Evolutionary conservation across 2,888 invertebrate genomes (phyloP).

Genomic region (Noctua comes): DNA sequence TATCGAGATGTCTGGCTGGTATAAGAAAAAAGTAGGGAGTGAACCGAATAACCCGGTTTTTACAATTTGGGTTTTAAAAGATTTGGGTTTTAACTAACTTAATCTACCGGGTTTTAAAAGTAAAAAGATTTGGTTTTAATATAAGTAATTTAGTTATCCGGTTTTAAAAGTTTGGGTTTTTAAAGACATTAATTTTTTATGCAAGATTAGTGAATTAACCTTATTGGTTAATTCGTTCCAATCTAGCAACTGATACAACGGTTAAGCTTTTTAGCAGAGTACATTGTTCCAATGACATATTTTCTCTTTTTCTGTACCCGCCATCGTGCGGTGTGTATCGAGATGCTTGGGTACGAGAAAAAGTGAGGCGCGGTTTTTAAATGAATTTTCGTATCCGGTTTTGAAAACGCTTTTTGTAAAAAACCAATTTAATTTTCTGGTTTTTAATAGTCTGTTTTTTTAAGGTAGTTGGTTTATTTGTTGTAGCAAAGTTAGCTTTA

Average conservation of each 20-base stretch:
- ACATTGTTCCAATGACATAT: constrained; percentile 73
- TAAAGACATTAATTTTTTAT: not conserved
- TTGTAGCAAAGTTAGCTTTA: not conserved
- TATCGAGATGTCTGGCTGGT: constrained; percentile 58
- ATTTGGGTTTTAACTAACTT: not conserved
- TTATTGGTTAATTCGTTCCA: not conserved
- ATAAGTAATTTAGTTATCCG: not conserved
- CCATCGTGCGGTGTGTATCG: constrained; percentile 64
- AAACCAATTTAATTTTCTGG: not conserved
- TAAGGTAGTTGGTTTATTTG: too few relatives aligned
- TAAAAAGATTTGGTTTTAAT: not conserved
- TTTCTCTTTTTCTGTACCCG: constrained; percentile 68
- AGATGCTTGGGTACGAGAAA: constrained; percentile 23
- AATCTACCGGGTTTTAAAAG: not conserved
- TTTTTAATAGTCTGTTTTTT: not conserved
- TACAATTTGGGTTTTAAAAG: not conserved
- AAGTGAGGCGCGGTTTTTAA: constrained; percentile 7
- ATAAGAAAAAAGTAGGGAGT: constrained; percentile 14
- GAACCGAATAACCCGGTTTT: not conserved
- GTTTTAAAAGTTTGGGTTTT: not conserved
- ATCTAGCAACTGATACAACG: not conserved
- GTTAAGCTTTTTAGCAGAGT: not conserved
- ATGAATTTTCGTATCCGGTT: not conserved
- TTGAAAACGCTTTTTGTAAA: not conserved
- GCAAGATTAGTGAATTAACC: not conserved